These are phyloP conservation scores for Hirudo medicinalis DNA, from an alignment of 1,140 invertebrate species.

Conservation along the genomic window DNA sequence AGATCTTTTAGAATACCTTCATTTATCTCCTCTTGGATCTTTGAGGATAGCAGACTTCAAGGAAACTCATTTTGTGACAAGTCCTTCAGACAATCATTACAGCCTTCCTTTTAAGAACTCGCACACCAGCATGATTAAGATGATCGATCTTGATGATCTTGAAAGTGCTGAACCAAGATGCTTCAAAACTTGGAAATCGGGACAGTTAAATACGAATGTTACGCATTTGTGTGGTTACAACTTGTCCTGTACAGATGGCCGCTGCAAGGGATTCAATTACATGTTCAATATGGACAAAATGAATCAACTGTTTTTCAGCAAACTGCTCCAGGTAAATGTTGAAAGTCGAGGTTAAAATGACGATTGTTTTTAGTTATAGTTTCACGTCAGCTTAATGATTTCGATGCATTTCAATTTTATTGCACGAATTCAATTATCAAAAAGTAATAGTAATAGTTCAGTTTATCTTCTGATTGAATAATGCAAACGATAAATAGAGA, in stretches of 20 bases:
- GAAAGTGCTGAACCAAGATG: slow-evolving; percentile 36
- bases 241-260: slow-evolving; percentile 29
- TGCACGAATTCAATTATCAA: no score
- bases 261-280: slow-evolving; percentile 35
- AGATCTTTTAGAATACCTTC: slow-evolving; percentile 33
- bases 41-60: slow-evolving; percentile 35
- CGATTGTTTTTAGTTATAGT: no score
- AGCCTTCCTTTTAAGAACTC: slow-evolving; percentile 15
- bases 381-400: no score
- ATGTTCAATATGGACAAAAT: slow-evolving; percentile 35
- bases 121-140: slow-evolving; percentile 29
- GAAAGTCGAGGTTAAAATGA: no score
- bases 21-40: slow-evolving; percentile 34
- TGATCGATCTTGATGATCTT: slow-evolving; percentile 38
- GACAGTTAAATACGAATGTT: slow-evolving; percentile 15
- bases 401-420: no score
- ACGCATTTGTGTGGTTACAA: slow-evolving; percentile 29
- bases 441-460: no score
- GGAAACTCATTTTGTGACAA: slow-evolving; percentile 32
- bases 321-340: slow-evolving; percentile 24
- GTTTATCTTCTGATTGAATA: no score
- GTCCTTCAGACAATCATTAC: no score
- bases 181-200: slow-evolving; percentile 6
- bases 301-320: slow-evolving; percentile 33
- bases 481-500: background rate